Base-by-base conservation (phyloP, 2,888 invertebrate species). In the Noctua fimbriata region DNA sequence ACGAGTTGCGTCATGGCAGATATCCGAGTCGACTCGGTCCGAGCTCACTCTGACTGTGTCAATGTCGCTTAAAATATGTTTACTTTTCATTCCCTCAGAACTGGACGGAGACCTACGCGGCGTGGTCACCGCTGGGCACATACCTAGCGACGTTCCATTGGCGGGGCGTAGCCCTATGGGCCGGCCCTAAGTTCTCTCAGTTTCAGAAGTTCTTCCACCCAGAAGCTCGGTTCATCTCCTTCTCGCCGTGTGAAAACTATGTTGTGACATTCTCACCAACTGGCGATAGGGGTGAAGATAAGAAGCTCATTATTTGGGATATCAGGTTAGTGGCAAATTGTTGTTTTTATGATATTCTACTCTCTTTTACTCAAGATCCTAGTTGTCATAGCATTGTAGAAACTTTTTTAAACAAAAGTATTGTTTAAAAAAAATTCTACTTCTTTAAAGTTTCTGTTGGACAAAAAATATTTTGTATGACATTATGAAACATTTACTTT, bases 71-170 rank as follows among this genome's bases (percentile, higher is more conserved):
- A n/a, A 36, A 63, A 41, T 21, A 10, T 32, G 0, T 36, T n/a
- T 16, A 16, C 21, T n/a, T 44, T 32, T 44, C 90, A 65, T 82
- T 86, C 60, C 77, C 63, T 69, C 92, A 99, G 98, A 98, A 98
- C 89, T 99, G 99, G 98, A 99, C 99, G 1, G 99, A 99, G 92
- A 99, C 99, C 0, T 99, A 99, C 90, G 98, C 99, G 2, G 98
- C 98, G 89, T 99, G 99, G 99, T 99, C 99, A 2, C 99, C 99
- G 0, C 97, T 99, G 63, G 99, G 99, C 69, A 99, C 99, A 0
- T 99, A 99, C 94, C 97, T 99, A 88, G 98, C 99, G 0, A 99
- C 99, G 0, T 99, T 99, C 97, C 99, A 99, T 93, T 98, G 98
- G 95, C 98, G 98, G 85, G 99, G 99, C 78, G 99, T 99, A 73